phyloP scores from a whole-genome alignment of 2,113 vertebrate genomes.

The Hippoglossus stenolepis region DNA sequence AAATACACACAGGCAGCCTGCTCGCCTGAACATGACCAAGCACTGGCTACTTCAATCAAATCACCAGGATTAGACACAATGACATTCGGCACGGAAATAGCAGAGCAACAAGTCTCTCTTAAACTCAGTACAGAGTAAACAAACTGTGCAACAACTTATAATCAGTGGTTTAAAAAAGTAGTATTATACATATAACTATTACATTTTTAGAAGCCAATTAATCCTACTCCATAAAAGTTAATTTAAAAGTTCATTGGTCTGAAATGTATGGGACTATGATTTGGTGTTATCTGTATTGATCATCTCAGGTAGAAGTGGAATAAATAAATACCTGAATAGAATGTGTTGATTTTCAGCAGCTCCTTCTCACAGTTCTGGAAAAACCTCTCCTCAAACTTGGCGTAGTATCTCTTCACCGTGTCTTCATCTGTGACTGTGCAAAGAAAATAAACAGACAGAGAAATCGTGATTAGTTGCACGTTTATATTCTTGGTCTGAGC shows the following conservation, averaged over 20 bases:
- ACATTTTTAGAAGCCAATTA: background rate
- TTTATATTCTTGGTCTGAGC: background rate
- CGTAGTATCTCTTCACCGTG: constrained; percentile 97
- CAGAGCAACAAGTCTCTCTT: background rate
- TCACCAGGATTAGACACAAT: constrained; percentile 16
- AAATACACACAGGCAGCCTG: constrained; percentile 64
- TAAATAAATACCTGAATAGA: constrained; percentile 93
- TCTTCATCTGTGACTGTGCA: constrained; percentile 94
- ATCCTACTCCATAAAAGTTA: background rate
- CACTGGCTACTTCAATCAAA: constrained; percentile 29
- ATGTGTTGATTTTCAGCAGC: constrained; percentile 99
- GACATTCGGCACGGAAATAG: constrained; percentile 6
- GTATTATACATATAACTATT: no score
- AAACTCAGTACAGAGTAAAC: background rate
- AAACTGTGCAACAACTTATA: background rate
- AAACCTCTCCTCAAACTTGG: constrained; percentile 99
- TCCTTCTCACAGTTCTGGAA: constrained; percentile 99
- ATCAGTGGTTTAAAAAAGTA: no score
- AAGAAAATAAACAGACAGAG: constrained; percentile 1
- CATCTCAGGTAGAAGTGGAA: background rate
- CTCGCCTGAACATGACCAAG: constrained; percentile 13
- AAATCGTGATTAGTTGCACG: background rate
- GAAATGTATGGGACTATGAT: background rate
- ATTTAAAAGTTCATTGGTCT: no score
- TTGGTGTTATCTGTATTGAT: background rate